A percentile compares a stretch with the other conserved stretches of the same genome.
phyloP scores from a whole-genome alignment of 2,113 vertebrate species.

The Typhlomys cinereus region DNA sequence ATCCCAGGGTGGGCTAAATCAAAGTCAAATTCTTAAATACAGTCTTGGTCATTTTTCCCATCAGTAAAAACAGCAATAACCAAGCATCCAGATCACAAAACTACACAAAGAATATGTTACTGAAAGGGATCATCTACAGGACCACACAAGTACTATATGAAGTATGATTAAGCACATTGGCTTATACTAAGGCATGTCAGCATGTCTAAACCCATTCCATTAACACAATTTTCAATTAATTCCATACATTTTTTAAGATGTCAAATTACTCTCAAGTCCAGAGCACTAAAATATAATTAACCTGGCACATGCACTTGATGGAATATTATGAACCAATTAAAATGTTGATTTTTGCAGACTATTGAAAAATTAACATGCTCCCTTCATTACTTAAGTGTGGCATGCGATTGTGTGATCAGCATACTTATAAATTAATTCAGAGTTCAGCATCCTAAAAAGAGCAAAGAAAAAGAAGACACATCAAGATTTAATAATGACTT shows the following conservation, averaged over 20 bases:
- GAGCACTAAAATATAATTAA: constrained; percentile 72
- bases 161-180: background rate
- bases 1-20: background rate
- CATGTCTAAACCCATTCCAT: constrained; percentile 49
- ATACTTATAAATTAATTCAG: constrained; percentile 59
- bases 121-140: background rate
- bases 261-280: constrained; percentile 70
- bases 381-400: constrained; percentile 66
- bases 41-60: background rate
- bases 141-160: background rate
- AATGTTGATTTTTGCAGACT: constrained; percentile 72
- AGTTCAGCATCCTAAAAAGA: constrained; percentile 43
- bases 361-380: constrained; percentile 67
- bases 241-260: constrained; percentile 62
- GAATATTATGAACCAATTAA: constrained; percentile 78
- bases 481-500: constrained; percentile 21
- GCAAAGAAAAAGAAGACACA: constrained; percentile 34
- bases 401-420: constrained; percentile 59
- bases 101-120: background rate
- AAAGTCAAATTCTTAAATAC: background rate
- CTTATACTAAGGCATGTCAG: background rate
- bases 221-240: constrained; percentile 68
- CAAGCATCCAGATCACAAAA: background rate
- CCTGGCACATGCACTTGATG: constrained; percentile 63
- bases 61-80: background rate